phyloP scores from a whole-genome alignment of 2,888 invertebrate species.

The Punctoribates punctum region DNA sequence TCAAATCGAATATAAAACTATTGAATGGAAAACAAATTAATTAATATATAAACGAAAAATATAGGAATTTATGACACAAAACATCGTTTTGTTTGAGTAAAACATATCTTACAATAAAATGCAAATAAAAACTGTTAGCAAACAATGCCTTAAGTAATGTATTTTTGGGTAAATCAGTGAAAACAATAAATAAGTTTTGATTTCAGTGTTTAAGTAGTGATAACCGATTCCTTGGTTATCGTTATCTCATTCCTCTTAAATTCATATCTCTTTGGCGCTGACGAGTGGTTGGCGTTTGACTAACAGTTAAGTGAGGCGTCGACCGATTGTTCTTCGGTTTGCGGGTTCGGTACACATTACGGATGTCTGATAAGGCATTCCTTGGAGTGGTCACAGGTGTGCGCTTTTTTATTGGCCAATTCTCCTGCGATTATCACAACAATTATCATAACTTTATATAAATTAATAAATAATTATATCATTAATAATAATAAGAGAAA shows the following conservation, averaged over 20 bases:
- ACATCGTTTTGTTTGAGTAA: not conserved
- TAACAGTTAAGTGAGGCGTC: not conserved
- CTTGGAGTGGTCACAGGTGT: conserved; percentile 5
- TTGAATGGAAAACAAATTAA: conserved; percentile 34
- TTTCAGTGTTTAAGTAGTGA: conserved; percentile 28
- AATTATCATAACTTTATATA: conserved; percentile 18
- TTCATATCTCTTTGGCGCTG: not conserved
- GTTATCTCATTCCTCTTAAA: conserved; percentile 31
- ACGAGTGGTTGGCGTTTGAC: not conserved
- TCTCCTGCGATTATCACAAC: conserved; percentile 19
- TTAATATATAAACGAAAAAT: not conserved
- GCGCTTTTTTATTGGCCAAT: conserved; percentile 39
- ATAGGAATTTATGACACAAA: not conserved
- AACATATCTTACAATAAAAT: not conserved
- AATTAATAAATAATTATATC: not conserved
- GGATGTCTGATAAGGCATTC: not conserved
- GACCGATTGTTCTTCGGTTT: not conserved
- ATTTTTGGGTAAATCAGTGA: not conserved
- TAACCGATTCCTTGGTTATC: not conserved
- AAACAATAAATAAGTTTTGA: not conserved
- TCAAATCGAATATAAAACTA: conserved; percentile 30
- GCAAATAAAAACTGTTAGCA: not conserved
- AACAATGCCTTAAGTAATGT: conserved; percentile 14
- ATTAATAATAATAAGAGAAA: not conserved
- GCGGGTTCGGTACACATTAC: conserved; percentile 7